Evolutionary conservation across 2,888 invertebrate genomes (phyloP).

Genomic region (Chrysotoxum bicinctum): DNA sequence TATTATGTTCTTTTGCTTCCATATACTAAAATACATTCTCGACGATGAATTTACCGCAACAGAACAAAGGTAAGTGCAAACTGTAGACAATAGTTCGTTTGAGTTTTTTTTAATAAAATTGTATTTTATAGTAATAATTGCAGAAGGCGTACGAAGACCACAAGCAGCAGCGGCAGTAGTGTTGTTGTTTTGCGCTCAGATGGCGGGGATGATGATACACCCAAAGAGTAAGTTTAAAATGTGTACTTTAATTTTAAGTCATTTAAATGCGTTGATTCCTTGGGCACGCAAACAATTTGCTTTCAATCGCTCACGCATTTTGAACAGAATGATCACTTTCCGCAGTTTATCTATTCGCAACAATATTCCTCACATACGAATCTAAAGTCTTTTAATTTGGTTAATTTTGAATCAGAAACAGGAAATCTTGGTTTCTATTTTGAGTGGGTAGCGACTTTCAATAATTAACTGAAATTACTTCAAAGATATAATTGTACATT

Average conservation of each 20-base stretch:
- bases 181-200: slow-evolving; percentile 78
- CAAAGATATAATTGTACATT: too few species aligned
- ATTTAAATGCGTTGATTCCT: neutral
- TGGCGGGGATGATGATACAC: slow-evolving; percentile 78
- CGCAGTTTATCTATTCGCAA: too few species aligned
- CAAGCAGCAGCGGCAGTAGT: slow-evolving; percentile 80
- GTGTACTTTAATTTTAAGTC: neutral
- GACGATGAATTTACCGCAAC: slow-evolving; percentile 86
- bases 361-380: too few species aligned
- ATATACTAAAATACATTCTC: slow-evolving; percentile 86
- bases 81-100: neutral
- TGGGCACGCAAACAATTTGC: neutral
- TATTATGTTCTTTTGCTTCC: slow-evolving; percentile 90
- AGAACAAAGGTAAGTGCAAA: slow-evolving; percentile 76
- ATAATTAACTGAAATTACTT: too few species aligned
- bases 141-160: slow-evolving; percentile 80
- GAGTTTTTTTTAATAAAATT: neutral
- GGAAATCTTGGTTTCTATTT: too few species aligned
- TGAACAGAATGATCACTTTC: too few species aligned
- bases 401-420: too few species aligned
- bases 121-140: slow-evolving; percentile 25
- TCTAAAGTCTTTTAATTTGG: too few species aligned
- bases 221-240: slow-evolving; percentile 77
- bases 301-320: neutral
- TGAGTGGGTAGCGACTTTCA: too few species aligned